Conservation (phyloP, 2,797 vertebrate genomes). For the Pitangus sulphuratus region DNA sequence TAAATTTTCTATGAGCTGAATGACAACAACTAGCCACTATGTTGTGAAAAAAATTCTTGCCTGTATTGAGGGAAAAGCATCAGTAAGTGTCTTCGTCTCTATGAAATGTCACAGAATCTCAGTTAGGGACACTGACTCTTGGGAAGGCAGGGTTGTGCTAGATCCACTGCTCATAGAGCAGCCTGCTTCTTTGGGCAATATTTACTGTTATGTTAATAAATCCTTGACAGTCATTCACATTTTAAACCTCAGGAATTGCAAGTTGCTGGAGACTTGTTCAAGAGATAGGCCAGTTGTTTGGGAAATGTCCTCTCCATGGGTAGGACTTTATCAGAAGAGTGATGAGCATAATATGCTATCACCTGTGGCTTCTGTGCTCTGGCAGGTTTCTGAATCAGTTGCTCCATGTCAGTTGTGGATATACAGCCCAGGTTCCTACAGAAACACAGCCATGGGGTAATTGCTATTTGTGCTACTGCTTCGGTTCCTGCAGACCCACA, state of each 20-base stretch:
- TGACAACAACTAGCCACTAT: not conserved
- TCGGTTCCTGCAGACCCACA: rapidly evolving
- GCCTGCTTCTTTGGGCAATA: not conserved
- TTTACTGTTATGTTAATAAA: not conserved
- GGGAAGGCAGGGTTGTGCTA: not conserved
- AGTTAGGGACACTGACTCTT: not conserved
- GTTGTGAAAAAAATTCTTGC: not conserved
- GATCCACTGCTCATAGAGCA: not conserved
- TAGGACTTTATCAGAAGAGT: not conserved
- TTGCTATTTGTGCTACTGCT: rapidly evolving
- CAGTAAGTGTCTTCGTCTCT: not conserved
- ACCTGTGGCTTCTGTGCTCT: not conserved
- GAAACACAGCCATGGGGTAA: not conserved
- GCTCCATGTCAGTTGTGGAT: not conserved
- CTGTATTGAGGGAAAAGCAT: not conserved
- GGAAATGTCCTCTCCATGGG: not conserved
- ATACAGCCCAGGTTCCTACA: not conserved
- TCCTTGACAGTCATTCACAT: not conserved
- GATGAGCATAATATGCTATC: not conserved
- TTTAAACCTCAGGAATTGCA: not conserved
- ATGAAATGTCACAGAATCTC: not conserved
- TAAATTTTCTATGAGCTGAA: not conserved
- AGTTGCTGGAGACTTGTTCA: not conserved
- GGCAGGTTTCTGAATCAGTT: not conserved
- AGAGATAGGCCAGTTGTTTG: not conserved